Percentiles rank a stretch among this genome's conserved stretches.
phyloP scores from a whole-genome alignment of 1,140 invertebrate species.

The Drosophila carrolli region DNA sequence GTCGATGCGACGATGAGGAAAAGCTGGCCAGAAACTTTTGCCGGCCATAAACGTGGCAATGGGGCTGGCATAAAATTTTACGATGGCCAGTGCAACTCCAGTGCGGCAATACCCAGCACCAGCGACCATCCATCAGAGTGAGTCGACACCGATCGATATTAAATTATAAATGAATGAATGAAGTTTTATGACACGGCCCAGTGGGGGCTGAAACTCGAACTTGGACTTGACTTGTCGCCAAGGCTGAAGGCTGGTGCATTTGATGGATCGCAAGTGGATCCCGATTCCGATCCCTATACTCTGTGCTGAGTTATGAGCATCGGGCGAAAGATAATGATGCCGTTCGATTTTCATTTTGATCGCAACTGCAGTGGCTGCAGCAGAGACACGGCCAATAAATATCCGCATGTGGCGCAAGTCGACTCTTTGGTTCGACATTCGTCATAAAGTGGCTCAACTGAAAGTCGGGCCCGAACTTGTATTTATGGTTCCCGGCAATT shows the following conservation, averaged over 20 bases:
- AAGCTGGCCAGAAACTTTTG: constrained; percentile 50
- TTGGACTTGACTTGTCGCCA: constrained; percentile 52
- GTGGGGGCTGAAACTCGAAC: constrained; percentile 20
- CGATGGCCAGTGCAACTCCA: constrained; percentile 48
- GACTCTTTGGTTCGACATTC: constrained; percentile 41
- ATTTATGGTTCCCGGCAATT: constrained; percentile 73
- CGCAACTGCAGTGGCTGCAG: constrained; percentile 26
- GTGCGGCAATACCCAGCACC: constrained; percentile 21
- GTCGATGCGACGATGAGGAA: constrained; percentile 20
- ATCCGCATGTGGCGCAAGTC: constrained; percentile 46
- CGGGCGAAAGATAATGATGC: constrained; percentile 70
- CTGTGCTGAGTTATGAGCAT: constrained; percentile 65
- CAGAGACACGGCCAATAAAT: constrained; percentile 56
- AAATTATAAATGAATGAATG: constrained; percentile 84
- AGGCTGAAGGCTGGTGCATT: constrained; percentile 28
- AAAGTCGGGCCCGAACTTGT: constrained; percentile 3
- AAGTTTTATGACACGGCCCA: constrained; percentile 68
- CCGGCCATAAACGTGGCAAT: constrained; percentile 63
- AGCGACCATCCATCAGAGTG: constrained; percentile 52
- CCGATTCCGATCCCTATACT: not conserved
- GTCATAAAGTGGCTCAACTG: constrained; percentile 67
- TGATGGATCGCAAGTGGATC: constrained; percentile 8
- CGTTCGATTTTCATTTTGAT: constrained; percentile 45
- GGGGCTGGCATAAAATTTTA: constrained; percentile 70
- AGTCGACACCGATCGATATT: constrained; percentile 76